phyloP scores from a whole-genome alignment of 2,797 vertebrate species.

The Austrolebias charrua region DNA sequence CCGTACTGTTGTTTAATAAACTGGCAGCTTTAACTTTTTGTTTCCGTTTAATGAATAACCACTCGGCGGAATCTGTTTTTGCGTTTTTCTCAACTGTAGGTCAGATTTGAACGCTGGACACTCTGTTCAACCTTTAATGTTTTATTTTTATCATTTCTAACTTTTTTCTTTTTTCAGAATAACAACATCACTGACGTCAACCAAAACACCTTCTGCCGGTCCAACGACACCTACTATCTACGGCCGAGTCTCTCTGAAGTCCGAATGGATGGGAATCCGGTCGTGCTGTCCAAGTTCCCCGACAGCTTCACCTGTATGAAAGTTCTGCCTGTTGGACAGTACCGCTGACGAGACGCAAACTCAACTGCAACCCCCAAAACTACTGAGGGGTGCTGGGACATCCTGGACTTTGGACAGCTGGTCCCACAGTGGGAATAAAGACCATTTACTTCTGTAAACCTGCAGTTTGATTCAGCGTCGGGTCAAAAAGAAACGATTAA shows the following conservation, averaged over 20 bases:
- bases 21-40: no score
- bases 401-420: constrained; percentile 46
- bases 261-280: constrained; percentile 92
- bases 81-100: no score
- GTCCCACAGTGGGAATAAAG: constrained; percentile 25
- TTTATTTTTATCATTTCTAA: background rate
- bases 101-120: no score
- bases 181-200: constrained; percentile 93
- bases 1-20: no score
- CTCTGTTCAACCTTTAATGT: no score
- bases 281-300: constrained; percentile 88
- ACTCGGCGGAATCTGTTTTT: no score
- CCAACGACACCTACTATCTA: constrained; percentile 90
- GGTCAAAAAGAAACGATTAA: constrained; percentile 51
- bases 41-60: no score
- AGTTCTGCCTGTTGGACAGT: constrained; percentile 88
- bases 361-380: constrained; percentile 28
- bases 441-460: constrained; percentile 44
- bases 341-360: constrained; percentile 79
- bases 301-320: constrained; percentile 94
- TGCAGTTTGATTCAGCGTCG: constrained; percentile 34
- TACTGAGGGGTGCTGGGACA: constrained; percentile 19
- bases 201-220: constrained; percentile 92
- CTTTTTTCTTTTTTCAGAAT: constrained; percentile 79
- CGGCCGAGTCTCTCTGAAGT: constrained; percentile 88